Evolutionary conservation across 2,113 vertebrate species (phyloP), one percentile per base, ranked within the genome.

Genomic region (Epinephelus cyanopodus): DNA sequence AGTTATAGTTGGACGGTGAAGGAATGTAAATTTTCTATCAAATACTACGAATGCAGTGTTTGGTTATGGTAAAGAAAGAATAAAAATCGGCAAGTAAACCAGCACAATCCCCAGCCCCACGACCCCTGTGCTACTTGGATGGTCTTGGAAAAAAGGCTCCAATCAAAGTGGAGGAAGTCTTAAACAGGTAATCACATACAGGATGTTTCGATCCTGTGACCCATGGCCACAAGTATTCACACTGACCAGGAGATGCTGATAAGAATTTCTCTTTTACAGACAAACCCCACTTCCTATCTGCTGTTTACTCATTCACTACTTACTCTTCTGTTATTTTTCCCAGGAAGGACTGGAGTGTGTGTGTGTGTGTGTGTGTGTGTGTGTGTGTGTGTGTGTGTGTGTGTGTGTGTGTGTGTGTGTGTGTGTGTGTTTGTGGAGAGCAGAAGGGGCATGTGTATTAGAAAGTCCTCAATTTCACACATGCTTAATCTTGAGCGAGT

Each of bases 381-480:
- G 27, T 27, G 27, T 77, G 87, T 72, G 67, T 65, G 29, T 64
- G 29, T 54, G 57, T 62, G 57, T 48, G 63, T 76, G 77, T 56
- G 70, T 66, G 58, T 65, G 39, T 18, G 29, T 65, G 29, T 64
- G 29, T 54, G 71, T 62, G 57, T 48, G 63, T 66, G 63, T 48
- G 45, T 53, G 37, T 56, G 6, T 82, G 83, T 65, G 69, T 74
- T 71, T 77, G 87, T 72, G 67, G 79, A 57, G 75, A 74, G 83
- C 39, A 86, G 76, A 88, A 88, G 92, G 94, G 93, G 93, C 69
- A 81, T 95, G 96, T 96, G 96, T 96, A 96, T 97, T 96, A 95
- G 95, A 97, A 96, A 97, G 96, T 96, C 97, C 97, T 97, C 97
- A 98, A 97, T 99, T 99, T 99, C 98, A 98, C 97, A 98, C 96